Base-by-base conservation (phyloP, 2,888 invertebrate species). In the Amiota mariae region DNA sequence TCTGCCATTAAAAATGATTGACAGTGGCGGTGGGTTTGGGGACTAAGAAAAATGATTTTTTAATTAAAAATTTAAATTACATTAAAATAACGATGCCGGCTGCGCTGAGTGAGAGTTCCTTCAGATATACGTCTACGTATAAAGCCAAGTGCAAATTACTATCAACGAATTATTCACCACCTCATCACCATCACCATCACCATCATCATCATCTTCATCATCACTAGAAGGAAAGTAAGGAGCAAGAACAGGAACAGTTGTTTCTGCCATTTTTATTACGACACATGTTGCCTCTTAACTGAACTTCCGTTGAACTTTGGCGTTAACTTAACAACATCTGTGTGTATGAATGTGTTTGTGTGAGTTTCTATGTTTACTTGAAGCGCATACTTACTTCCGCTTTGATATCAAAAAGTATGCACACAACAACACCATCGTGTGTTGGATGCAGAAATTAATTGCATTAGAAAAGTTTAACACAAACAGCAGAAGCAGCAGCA, bases 31-130 rank as follows among this genome's bases (percentile, higher is more conserved):
- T 1, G n/a, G n/a, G 54, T 15, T 24, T n/a, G n/a, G n/a, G n/a
- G n/a, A 3, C 36, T 36, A 6, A 36, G 36, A 36, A 36, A 4
- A 84, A 84, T 85, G 84, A 82, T 85, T 79, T 78, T 80, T 83
- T 85, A 85, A 85, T 84, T 84, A 85, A 84, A 83, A 85, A 85
- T 84, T 85, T 85, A 85, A 85, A 84, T 84, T 85, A 81, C 84
- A 85, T 85, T 83, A 85, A 85, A 84, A 80, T 61, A 13, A 57
- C 59, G 64, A 36, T 36, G 59, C 20, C 24, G 59, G 51, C 24
- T 20, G 3, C 67, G 51, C n/a, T 47, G n/a, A 63, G 36, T 36
- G 36, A 36, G 36, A 36, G 8, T 36, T 36, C 8, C 36, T 36
- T 36, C 36, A 12, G 48, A 47, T 8, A n/a, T 24, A 36, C 46